These are phyloP conservation scores for Cybosia mesomella DNA, from an alignment of 2,888 invertebrate genomes.

Conservation along the genomic window DNA sequence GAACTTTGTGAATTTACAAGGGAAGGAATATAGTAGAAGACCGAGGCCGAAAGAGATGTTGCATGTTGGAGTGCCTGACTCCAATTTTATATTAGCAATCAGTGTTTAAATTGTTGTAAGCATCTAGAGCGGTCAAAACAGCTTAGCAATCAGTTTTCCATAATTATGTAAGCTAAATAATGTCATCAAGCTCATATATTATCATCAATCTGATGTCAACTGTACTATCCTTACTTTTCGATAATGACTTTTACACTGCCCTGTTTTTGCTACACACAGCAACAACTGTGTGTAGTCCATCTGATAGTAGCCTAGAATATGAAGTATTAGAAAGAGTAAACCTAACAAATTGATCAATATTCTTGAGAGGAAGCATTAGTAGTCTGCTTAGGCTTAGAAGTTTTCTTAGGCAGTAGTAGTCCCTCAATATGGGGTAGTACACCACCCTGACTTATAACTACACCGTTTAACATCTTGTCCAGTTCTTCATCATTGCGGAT, in stretches of 20 bases:
- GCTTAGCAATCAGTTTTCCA: too few species aligned
- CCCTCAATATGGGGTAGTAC: conserved; percentile 94
- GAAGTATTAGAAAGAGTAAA: neutral
- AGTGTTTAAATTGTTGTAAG: too few species aligned
- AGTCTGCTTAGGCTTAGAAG: conserved; percentile 52
- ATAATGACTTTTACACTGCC: neutral
- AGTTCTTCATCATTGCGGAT: conserved; percentile 94
- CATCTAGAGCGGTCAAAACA: too few species aligned
- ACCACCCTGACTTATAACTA: conserved; percentile 94
- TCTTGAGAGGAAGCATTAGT: conserved; percentile 59
- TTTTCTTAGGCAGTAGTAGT: conserved; percentile 91
- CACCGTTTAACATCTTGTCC: conserved; percentile 91
- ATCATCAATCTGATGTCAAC: too few species aligned
- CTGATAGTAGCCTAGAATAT: neutral
- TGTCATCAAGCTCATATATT: too few species aligned
- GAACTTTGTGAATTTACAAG: too few species aligned
- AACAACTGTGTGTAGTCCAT: neutral
- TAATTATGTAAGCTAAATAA: too few species aligned
- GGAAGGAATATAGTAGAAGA: too few species aligned
- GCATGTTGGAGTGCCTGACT: too few species aligned
- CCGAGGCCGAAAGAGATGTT: too few species aligned
- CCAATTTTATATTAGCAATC: too few species aligned
- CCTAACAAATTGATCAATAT: conserved; percentile 41
- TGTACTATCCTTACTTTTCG: neutral
- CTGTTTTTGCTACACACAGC: neutral